A percentile compares a stretch with the other conserved stretches of the same genome.
phyloP scores from a whole-genome alignment of 1,140 invertebrate species.

The Halictus rubicundus region DNA sequence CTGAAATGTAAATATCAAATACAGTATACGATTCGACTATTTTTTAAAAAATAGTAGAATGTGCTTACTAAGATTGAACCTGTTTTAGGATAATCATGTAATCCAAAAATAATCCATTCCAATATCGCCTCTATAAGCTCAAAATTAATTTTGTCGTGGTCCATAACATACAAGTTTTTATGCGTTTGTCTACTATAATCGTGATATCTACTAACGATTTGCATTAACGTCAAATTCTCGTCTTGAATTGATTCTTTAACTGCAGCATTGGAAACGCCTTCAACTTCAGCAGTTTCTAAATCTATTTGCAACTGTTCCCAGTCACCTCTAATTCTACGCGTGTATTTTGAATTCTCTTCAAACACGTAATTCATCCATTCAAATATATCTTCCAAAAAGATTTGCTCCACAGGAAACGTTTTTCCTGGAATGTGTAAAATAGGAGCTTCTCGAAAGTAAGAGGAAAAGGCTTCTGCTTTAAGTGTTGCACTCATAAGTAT shows the following conservation, averaged over 20 bases:
- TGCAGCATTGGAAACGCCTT: conserved; percentile 73
- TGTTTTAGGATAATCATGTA: conserved; percentile 86
- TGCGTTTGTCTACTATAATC: conserved; percentile 84
- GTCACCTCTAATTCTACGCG: conserved; percentile 83
- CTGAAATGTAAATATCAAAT: conserved; percentile 63
- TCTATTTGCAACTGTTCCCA: conserved; percentile 82
- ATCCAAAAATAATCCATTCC: conserved; percentile 83
- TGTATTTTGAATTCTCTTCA: conserved; percentile 86
- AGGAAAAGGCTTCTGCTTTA: conserved; percentile 89
- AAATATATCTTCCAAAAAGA: conserved; percentile 89
- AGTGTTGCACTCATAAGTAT: conserved; percentile 94
- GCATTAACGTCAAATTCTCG: conserved; percentile 85
- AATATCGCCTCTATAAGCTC: conserved; percentile 89
- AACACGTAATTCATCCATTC: conserved; percentile 85
- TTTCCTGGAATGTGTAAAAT: conserved; percentile 88
- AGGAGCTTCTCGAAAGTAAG: conserved; percentile 88
- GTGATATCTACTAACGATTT: conserved; percentile 83
- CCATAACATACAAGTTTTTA: conserved; percentile 89
- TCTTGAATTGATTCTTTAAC: conserved; percentile 85
- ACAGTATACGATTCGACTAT: background rate
- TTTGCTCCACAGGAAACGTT: conserved; percentile 90
- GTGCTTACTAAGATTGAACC: conserved; percentile 86
- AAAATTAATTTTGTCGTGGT: conserved; percentile 89
- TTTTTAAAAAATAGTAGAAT: conserved; percentile 16
- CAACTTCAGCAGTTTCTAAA: conserved; percentile 83